These are phyloP conservation scores for Acronicta alni DNA, from an alignment of 2,888 invertebrate genomes.

Conservation along the genomic window DNA sequence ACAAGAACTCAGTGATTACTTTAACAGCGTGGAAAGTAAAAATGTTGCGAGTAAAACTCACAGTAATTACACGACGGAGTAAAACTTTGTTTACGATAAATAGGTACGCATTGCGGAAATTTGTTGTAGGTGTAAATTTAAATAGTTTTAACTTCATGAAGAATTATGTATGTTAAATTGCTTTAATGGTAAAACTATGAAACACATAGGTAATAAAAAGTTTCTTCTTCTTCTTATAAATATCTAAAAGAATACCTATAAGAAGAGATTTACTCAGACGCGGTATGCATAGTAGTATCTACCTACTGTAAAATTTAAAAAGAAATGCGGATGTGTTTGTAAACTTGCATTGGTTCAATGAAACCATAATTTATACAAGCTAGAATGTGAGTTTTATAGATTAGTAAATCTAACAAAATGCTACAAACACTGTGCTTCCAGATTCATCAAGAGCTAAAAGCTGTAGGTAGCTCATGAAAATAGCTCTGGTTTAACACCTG, in stretches of 20 bases:
- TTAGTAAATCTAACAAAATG: conserved; percentile 24
- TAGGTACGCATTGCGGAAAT: conserved; percentile 1
- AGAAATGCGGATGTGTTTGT: conserved; percentile 7
- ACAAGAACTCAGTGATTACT: conserved; percentile 60
- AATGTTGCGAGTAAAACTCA: conserved; percentile 75
- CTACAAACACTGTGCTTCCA: conserved; percentile 13
- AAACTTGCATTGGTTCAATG: conserved; percentile 22
- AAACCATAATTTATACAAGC: conserved; percentile 27
- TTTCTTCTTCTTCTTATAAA: too few relatives aligned
- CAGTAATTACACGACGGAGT: conserved; percentile 61
- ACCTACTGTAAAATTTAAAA: background rate
- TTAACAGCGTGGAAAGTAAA: conserved; percentile 75
- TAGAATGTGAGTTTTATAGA: conserved; percentile 9
- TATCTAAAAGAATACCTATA: too few relatives aligned
- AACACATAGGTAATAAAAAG: too few relatives aligned
- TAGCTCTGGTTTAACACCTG: too few relatives aligned
- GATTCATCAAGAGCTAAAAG: too few relatives aligned
- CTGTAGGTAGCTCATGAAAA: too few relatives aligned
- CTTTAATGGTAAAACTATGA: too few relatives aligned
- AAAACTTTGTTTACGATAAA: conserved; percentile 46
- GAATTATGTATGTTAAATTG: background rate
- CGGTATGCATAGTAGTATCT: too few relatives aligned
- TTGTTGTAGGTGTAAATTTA: conserved; percentile 9
- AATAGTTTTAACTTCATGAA: background rate
- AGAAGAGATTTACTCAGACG: too few relatives aligned